Evolutionary conservation across 2,888 invertebrate species (phyloP).

Genomic region (Dyspetes luteomarginatus): DNA sequence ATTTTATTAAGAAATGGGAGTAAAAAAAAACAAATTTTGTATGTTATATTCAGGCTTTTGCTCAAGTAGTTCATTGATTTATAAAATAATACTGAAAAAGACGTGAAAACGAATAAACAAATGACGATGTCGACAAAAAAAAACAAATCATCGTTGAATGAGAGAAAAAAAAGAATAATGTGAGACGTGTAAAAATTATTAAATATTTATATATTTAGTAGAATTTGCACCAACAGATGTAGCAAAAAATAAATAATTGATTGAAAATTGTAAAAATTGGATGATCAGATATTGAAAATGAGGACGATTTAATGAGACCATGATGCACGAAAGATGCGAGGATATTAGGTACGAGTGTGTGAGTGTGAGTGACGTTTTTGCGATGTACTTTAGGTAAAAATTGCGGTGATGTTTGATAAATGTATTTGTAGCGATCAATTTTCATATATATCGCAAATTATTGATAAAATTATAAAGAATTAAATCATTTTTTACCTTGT

Average conservation of each 20-base stretch:
- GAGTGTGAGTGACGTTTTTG: not conserved
- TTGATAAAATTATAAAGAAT: not conserved
- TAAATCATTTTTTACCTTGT: slow-evolving; percentile 83
- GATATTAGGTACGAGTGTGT: slow-evolving; percentile 42
- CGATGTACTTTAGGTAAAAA: slow-evolving; percentile 1
- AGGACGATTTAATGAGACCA: slow-evolving; percentile 21
- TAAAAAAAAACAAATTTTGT: too few relatives aligned
- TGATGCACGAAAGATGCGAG: slow-evolving; percentile 48
- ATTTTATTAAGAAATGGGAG: too few relatives aligned
- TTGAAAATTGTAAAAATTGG: not conserved
- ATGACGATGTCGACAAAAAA: too few relatives aligned
- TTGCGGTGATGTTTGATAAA: slow-evolving; percentile 20
- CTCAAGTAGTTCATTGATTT: too few relatives aligned
- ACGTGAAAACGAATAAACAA: too few relatives aligned
- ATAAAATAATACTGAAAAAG: too few relatives aligned
- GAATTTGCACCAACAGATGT: not conserved
- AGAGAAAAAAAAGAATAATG: not conserved
- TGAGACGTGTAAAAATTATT: not conserved
- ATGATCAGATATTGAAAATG: not conserved
- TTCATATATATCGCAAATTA: not conserved
- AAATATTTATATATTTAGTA: not conserved
- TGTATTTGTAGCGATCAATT: slow-evolving; percentile 11
- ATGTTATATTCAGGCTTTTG: too few relatives aligned
- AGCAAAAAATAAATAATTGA: slow-evolving; percentile 23
- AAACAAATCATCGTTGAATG: too few relatives aligned